Base-by-base conservation (phyloP, 2,113 vertebrate genomes). In the Microtus ochrogaster region DNA sequence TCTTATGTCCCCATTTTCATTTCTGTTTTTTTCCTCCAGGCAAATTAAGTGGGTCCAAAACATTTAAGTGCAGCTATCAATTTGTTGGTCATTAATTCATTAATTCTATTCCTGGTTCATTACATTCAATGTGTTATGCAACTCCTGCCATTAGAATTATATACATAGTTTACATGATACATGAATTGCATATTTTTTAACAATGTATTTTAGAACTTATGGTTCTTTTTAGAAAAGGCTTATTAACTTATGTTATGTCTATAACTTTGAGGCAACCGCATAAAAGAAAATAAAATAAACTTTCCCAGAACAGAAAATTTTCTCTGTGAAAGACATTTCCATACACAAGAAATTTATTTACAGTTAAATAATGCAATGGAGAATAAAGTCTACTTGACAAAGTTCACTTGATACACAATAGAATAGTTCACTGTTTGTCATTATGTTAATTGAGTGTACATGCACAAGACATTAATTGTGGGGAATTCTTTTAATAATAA, bases 351-450 rank as follows among this genome's bases (percentile, higher is more conserved):
- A 86, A 87, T 8, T 61, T 33, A 85, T 82, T 89, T 93, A 58
- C 24, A 68, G 8, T 74, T 41, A 89, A n/a, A 36, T 87, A 63
- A 73, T 87, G 36, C 76, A 85, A 22, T 58, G 2, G n/a, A 76
- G 41, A 41, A 41, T 72, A 33, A 70, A 21, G 1, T 21, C 84
- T 41, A n/a, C 2, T 91, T 72, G 47, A 58, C 39, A 89, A 94
- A 26, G 30, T 92, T 93, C 44, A 65, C 49, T 94, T 83, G 73
- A 92, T 28, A 82, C 17, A 86, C 30, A 84, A 77, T 73, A 39
- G 36, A 78, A 2, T 19, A 95, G 66, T 39, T 28, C 52, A 24
- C 21, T 58, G 63, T 5, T 21, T 72, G 7, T 68, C 39, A 58
- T 12, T 91, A 9, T 73, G 79, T 89, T 93, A 76, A 85, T 70